phyloP scores from a whole-genome alignment of 92 coral and sea anemone species.

The Porites evermanni region DNA sequence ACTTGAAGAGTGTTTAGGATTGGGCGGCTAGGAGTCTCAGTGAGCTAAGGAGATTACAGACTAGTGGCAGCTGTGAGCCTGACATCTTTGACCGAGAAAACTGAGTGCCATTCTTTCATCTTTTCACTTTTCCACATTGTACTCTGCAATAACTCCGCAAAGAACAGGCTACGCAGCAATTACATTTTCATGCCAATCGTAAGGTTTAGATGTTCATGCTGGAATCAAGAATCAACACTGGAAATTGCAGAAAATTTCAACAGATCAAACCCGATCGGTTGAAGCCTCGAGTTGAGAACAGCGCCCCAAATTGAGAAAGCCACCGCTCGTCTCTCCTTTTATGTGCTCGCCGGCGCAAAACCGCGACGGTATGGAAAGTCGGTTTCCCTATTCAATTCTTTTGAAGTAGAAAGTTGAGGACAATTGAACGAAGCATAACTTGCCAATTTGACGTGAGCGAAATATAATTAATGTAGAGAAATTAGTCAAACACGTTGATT shows the following conservation, averaged over 20 bases:
- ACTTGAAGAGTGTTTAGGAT: neutral
- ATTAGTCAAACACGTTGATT: too few relatives aligned
- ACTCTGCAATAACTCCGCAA: neutral
- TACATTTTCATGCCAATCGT: neutral
- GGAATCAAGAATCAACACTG: constrained; percentile 1
- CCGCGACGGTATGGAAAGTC: constrained; percentile 6
- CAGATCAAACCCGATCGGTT: neutral
- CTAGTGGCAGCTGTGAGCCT: too few relatives aligned
- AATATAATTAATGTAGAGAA: too few relatives aligned
- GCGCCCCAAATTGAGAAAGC: neutral
- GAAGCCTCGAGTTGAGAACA: constrained; percentile 5
- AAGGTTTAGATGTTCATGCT: neutral
- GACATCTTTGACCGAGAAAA: neutral
- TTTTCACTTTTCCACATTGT: neutral
- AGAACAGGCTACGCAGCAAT: neutral
- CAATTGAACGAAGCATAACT: too few relatives aligned
- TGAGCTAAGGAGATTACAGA: neutral
- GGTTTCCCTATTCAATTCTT: neutral
- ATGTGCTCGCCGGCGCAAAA: constrained; percentile 9
- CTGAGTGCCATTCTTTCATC: neutral
- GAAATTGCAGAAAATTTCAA: neutral
- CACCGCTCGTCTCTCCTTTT: neutral
- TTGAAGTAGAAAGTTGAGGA: too few relatives aligned
- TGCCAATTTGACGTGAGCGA: too few relatives aligned
- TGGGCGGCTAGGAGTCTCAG: neutral